Conservation (phyloP, 1,140 invertebrate genomes). For the Drosophila elegans region DNA sequence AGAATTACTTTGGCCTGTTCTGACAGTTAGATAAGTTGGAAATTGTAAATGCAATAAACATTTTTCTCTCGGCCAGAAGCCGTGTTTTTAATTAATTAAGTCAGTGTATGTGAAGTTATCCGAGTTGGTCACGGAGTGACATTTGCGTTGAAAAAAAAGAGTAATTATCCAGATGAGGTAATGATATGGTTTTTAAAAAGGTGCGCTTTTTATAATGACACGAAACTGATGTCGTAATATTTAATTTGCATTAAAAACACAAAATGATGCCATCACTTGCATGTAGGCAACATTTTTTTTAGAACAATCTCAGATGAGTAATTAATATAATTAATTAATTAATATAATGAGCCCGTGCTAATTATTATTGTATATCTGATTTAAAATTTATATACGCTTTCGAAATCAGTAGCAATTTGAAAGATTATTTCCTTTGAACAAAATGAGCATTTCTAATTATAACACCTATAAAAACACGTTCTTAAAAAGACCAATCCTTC, state of each 20-base stretch:
- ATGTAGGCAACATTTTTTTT: background rate
- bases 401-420: too few species aligned
- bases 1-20: constrained; percentile 34
- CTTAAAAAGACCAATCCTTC: background rate
- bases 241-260: background rate
- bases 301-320: background rate
- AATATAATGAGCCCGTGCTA: too few species aligned
- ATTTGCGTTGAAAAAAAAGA: constrained; percentile 10
- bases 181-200: background rate
- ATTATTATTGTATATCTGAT: too few species aligned
- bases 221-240: background rate
- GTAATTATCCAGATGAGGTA: constrained; percentile 20
- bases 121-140: constrained; percentile 30
- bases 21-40: constrained; percentile 42
- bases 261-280: constrained; percentile 1
- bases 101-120: constrained; percentile 10
- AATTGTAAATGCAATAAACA: constrained; percentile 50
- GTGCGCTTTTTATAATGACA: constrained; percentile 3
- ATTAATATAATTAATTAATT: background rate
- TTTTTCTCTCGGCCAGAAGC: background rate
- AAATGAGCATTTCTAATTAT: background rate
- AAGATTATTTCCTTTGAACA: too few species aligned
- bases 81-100: constrained; percentile 45
- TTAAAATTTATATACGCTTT: too few species aligned
- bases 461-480: background rate